Conservation (phyloP, 2,113 vertebrate genomes). For the Larimichthys polyactis region DNA sequence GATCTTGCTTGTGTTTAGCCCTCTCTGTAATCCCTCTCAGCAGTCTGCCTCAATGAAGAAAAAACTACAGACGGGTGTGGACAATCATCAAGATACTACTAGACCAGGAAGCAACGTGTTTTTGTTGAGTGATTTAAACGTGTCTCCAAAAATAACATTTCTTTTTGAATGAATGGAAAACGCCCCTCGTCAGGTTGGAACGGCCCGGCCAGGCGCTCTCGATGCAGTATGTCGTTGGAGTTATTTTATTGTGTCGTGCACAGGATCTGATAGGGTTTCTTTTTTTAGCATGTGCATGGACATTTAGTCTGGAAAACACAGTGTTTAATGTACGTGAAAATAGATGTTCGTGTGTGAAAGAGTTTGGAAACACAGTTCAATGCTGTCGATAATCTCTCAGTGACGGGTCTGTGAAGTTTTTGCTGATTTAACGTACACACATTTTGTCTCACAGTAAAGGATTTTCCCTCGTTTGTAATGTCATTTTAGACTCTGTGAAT, state of each 20-base stretch:
- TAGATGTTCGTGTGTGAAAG: neutral
- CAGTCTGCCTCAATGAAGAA: slow-evolving; percentile 58
- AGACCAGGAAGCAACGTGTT: slow-evolving; percentile 48
- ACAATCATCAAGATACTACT: slow-evolving; percentile 50
- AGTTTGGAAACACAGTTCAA: neutral
- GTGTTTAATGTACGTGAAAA: neutral
- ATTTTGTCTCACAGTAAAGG: neutral
- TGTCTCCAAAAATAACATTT: slow-evolving; percentile 18
- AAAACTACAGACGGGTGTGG: slow-evolving; percentile 53
- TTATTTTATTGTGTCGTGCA: slow-evolving; percentile 17
- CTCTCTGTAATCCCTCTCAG: slow-evolving; percentile 65
- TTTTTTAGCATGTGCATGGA: slow-evolving; percentile 1
- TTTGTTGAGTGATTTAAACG: slow-evolving; percentile 33
- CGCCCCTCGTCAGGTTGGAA: neutral
- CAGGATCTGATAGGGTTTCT: neutral
- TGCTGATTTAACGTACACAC: neutral
- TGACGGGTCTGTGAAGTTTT: neutral
- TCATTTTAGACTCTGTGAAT: slow-evolving; percentile 58
- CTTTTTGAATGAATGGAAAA: slow-evolving; percentile 37
- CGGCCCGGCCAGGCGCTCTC: neutral
- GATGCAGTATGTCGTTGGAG: neutral
- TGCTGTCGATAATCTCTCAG: neutral
- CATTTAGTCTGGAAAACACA: slow-evolving; percentile 18
- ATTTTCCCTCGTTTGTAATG: slow-evolving; percentile 41
- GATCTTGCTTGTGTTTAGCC: slow-evolving; percentile 65